Evolutionary conservation across 2,888 invertebrate species (phyloP).

Genomic region (Tachina fera): DNA sequence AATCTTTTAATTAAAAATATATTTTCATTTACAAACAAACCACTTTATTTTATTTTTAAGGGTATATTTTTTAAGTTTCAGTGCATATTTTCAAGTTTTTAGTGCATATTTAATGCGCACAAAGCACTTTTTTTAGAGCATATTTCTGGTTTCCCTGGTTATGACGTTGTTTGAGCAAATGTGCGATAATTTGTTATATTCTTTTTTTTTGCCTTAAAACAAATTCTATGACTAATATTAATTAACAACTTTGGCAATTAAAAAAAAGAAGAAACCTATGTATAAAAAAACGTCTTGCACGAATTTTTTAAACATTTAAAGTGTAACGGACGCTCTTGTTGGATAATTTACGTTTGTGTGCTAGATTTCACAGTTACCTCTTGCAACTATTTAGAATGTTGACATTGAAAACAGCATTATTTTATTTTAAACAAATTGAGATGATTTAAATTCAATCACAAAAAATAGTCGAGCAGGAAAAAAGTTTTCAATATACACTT

Average conservation of each 20-base stretch:
- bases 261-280: not conserved
- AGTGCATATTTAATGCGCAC: too few relatives aligned
- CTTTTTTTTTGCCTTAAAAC: too few relatives aligned
- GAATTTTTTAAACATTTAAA: constrained; percentile 18
- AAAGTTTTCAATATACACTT: not conserved
- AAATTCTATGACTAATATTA: not conserved
- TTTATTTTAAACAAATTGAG: not conserved
- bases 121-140: too few relatives aligned
- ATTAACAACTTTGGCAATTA: not conserved
- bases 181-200: too few relatives aligned
- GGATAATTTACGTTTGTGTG: constrained; percentile 3
- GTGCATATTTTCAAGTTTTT: too few relatives aligned
- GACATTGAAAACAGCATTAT: not conserved
- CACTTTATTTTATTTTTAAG: too few relatives aligned
- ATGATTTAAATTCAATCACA: not conserved
- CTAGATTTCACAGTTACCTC: constrained; percentile 19
- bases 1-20: too few relatives aligned
- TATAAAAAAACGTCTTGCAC: not conserved
- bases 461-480: not conserved
- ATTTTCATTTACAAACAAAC: too few relatives aligned
- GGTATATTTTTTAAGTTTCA: too few relatives aligned
- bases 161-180: too few relatives aligned
- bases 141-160: too few relatives aligned
- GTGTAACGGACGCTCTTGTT: constrained; percentile 21
- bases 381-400: constrained; percentile 14